Evolutionary conservation across 2,113 vertebrate genomes (phyloP), one percentile per base, ranked within the genome.

Genomic region (Penelope pileata): DNA sequence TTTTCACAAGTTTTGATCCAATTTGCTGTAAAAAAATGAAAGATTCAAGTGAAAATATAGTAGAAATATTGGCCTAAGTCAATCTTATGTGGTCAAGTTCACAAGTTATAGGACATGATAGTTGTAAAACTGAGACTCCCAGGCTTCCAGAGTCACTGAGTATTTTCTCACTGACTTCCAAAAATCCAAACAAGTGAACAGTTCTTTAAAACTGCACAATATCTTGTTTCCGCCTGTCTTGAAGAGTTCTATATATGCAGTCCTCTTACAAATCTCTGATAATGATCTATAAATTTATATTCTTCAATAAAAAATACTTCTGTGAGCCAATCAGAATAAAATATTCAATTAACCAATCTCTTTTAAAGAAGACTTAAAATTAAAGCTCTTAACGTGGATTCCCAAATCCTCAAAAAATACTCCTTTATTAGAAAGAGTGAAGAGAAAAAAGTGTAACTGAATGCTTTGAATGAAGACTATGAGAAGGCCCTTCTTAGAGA

Each of bases 401-500:
- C n/a, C 16, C 4, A 91, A 83, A 73, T 74, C 53, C 78, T 92
- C 0, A 83, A 94, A 94, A 87, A 78, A 22, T 58, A 22, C 60
- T 63, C 13, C 64, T 94, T 95, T 89, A 1, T 78, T 76, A 77
- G 82, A 82, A 75, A 73, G 51, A 75, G 50, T 45, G 22, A 83
- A 70, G 8, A 1, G 17, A 1, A 14, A 66, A 54, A 32, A 40
- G 74, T 45, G 27, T 94, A 36, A 24, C 23, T 38, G 21, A 91
- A 54, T 77, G 30, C 34, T 95, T 91, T 81, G 60, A 93, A 75
- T 34, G 36, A 77, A 93, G 85, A 62, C 62, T 93, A 83, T 95
- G 66, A 96, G 90, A 42, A 84, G 60, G 27, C 32, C 63, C 79
- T 72, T 96, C 95, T 94, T 93, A 94, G 32, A 56, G 43, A 94